Conservation (phyloP, 2,797 vertebrate species). For the Catostomus latipinnis region DNA sequence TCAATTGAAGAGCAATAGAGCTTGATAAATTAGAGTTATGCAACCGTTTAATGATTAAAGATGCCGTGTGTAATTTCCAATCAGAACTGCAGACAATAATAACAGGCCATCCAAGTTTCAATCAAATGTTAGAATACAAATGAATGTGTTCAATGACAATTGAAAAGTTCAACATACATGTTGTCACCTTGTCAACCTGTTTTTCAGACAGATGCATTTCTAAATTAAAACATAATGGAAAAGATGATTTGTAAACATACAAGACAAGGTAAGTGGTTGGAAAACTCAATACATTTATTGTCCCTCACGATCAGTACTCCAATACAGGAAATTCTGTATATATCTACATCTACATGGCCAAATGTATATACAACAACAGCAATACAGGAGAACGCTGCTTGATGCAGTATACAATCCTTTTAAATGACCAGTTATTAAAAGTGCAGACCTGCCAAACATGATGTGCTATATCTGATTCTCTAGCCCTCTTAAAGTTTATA, state of each 20-base stretch:
- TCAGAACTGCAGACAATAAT: neutral
- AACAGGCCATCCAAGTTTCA: too few species aligned
- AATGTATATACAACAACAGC: slow-evolving; percentile 84
- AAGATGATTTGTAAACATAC: slow-evolving; percentile 2
- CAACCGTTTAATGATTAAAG: neutral
- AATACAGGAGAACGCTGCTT: slow-evolving; percentile 72
- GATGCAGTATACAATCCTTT: slow-evolving; percentile 65
- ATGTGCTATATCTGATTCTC: slow-evolving; percentile 64
- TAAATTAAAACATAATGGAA: neutral
- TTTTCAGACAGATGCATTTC: too few species aligned
- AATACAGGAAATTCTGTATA: slow-evolving; percentile 81
- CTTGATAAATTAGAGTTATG: neutral
- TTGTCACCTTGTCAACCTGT: too few species aligned
- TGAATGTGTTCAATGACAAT: too few species aligned
- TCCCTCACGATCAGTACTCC: slow-evolving; percentile 79
- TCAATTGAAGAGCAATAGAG: neutral
- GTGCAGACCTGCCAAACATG: neutral
- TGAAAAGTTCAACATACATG: neutral
- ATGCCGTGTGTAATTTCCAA: neutral
- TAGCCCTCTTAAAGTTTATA: slow-evolving; percentile 64
- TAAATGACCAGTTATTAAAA: slow-evolving; percentile 60
- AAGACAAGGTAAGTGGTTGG: neutral
- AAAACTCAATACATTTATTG: slow-evolving; percentile 84
- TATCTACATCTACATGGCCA: slow-evolving; percentile 76
- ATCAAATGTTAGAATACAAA: too few species aligned